Percentiles rank a stretch among this genome's conserved stretches.
These are phyloP conservation scores for Stomorhina lunata DNA, from an alignment of 2,888 invertebrate genomes.

Conservation along the genomic window DNA sequence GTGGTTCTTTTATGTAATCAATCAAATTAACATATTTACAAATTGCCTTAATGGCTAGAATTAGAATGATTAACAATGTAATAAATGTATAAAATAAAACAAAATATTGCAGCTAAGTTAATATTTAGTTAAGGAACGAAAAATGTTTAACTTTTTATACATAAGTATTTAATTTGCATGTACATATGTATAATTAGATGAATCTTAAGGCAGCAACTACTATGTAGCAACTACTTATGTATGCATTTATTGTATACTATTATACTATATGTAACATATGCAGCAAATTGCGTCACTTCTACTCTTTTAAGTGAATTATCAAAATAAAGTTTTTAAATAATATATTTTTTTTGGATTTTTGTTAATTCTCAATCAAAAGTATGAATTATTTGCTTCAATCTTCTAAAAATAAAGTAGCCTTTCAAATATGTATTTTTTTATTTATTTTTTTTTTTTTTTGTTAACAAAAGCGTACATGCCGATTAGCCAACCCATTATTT, in stretches of 20 bases:
- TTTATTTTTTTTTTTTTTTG: constrained; percentile 26
- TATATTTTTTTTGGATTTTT: background rate
- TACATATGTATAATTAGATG: background rate
- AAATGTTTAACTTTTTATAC: too few species aligned
- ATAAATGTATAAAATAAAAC: constrained; percentile 35
- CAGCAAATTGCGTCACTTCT: constrained; percentile 2
- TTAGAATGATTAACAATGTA: background rate
- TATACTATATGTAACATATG: background rate
- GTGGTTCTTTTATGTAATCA: constrained; percentile 11
- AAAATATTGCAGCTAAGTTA: constrained; percentile 1
- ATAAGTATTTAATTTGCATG: background rate
- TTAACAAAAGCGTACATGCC: constrained; percentile 69
- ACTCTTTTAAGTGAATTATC: background rate
- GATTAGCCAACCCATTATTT: constrained; percentile 68
- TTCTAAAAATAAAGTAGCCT: constrained; percentile 22
- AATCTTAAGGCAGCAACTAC: constrained; percentile 13
- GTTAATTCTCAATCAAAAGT: background rate
- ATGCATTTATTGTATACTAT: too few species aligned
- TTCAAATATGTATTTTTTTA: constrained; percentile 16
- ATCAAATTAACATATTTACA: constrained; percentile 52
- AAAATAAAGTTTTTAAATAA: background rate
- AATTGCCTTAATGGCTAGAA: constrained; percentile 20
- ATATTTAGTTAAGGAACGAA: too few species aligned
- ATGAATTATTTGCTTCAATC: constrained; percentile 31
- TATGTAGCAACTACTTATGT: too few species aligned